These are phyloP conservation scores for Acanthosepion esculentum DNA, from an alignment of 2,888 invertebrate species.

Conservation along the genomic window DNA sequence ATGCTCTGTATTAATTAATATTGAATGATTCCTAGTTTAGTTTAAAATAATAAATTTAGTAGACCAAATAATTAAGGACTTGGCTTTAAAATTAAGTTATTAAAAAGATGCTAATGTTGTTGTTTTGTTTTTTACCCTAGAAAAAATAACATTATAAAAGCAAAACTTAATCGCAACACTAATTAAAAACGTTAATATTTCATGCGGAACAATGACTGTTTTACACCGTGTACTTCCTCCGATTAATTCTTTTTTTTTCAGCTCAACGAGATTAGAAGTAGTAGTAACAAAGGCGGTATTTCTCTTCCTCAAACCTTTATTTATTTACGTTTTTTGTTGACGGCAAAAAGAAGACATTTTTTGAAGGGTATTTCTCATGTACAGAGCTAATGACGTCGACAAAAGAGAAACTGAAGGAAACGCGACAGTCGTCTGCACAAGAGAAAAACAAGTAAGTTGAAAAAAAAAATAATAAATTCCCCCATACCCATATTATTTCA, in stretches of 20 bases:
- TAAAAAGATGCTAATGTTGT: too few species aligned
- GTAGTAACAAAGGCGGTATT: neutral
- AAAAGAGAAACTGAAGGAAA: neutral
- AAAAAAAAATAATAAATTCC: neutral
- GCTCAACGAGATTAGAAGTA: neutral
- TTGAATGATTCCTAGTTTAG: too few species aligned
- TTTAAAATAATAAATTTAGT: too few species aligned
- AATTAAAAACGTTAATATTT: neutral
- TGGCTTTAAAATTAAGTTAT: too few species aligned
- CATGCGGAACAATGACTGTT: neutral
- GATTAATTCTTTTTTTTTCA: neutral
- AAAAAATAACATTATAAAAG: too few species aligned
- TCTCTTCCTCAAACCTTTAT: neutral
- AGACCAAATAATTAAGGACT: too few species aligned
- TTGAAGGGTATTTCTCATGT: neutral
- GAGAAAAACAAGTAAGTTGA: neutral
- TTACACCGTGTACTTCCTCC: constrained; percentile 4
- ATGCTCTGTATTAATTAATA: too few species aligned
- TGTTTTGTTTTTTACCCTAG: too few species aligned
- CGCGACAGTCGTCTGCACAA: neutral
- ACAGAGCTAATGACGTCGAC: neutral
- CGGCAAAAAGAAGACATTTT: neutral
- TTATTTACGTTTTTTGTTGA: neutral
- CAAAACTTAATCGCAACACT: too few species aligned
- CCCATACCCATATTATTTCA: too few species aligned